These are phyloP conservation scores for Bufotes viridis DNA, from an alignment of 2,797 vertebrate species.

Conservation along the genomic window DNA sequence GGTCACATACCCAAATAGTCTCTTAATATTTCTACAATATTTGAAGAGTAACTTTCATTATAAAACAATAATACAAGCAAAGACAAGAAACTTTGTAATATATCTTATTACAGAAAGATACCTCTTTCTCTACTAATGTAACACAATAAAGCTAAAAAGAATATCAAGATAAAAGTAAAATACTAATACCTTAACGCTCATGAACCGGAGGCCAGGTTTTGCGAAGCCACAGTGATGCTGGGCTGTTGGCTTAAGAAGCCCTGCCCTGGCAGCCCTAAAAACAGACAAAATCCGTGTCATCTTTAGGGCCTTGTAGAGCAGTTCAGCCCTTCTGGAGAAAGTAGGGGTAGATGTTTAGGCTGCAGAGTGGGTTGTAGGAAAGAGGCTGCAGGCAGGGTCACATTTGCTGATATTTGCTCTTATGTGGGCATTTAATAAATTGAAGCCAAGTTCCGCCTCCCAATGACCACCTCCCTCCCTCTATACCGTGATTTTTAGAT, in stretches of 20 bases:
- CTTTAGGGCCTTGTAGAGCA: slow-evolving; percentile 62
- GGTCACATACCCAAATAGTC: too few relatives aligned
- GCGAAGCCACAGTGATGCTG: slow-evolving; percentile 69
- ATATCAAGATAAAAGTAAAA: neutral
- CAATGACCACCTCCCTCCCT: slow-evolving; percentile 63
- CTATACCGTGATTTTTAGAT: slow-evolving; percentile 36
- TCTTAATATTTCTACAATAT: too few relatives aligned
- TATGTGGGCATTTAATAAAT: slow-evolving; percentile 65
- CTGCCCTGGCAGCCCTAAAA: slow-evolving; percentile 77
- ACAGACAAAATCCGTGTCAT: slow-evolving; percentile 89
- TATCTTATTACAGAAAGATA: too few relatives aligned
- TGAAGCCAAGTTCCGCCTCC: slow-evolving; percentile 70
- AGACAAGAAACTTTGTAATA: too few relatives aligned
- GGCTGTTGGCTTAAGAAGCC: slow-evolving; percentile 68
- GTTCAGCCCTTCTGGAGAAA: slow-evolving; percentile 45
- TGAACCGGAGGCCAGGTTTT: slow-evolving; percentile 71
- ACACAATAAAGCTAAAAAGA: neutral
- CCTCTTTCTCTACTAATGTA: neutral
- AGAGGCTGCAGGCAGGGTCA: slow-evolving; percentile 52
- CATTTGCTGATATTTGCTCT: slow-evolving; percentile 66
- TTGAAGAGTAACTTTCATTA: too few relatives aligned
- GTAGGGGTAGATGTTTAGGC: slow-evolving; percentile 8
- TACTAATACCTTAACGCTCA: slow-evolving; percentile 85
- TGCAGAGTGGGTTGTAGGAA: slow-evolving; percentile 31
- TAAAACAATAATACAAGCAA: too few relatives aligned